A percentile compares a stretch with the other conserved stretches of the same genome.
Conservation (phyloP, 2,888 invertebrate species). For the Argyresthia goedartella region DNA sequence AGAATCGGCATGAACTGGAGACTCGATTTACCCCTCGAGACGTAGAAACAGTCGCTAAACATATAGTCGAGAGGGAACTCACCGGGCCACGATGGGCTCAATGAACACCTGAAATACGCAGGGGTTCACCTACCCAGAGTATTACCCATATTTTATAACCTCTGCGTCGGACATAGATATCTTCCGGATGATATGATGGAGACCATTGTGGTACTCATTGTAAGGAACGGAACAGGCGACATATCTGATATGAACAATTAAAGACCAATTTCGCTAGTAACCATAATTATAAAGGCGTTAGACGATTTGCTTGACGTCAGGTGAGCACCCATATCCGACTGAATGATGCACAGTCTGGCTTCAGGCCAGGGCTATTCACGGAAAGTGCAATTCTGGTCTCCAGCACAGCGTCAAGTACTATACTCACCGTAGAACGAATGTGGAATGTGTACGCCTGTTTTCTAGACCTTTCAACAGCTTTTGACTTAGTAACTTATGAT, state of each 20-base stretch:
- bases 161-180: neutral
- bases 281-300: neutral
- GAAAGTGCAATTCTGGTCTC: neutral
- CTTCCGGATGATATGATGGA: neutral
- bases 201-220: neutral
- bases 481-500: neutral
- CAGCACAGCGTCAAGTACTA: conserved; percentile 1
- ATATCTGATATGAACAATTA: neutral
- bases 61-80: neutral
- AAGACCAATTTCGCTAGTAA: conserved; percentile 2
- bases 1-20: neutral
- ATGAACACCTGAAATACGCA: neutral
- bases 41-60: neutral
- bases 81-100: conserved; percentile 1
- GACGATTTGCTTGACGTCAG: neutral
- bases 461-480: neutral
- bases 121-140: neutral
- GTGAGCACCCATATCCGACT: neutral
- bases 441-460: neutral
- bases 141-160: neutral
- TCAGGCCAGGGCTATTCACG: conserved; percentile 1
- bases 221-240: conserved; percentile 2
- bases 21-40: neutral
- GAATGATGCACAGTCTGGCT: conserved; percentile 4
- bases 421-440: neutral